phyloP scores from a whole-genome alignment of 2,113 vertebrate species.

The Sylvia atricapilla region DNA sequence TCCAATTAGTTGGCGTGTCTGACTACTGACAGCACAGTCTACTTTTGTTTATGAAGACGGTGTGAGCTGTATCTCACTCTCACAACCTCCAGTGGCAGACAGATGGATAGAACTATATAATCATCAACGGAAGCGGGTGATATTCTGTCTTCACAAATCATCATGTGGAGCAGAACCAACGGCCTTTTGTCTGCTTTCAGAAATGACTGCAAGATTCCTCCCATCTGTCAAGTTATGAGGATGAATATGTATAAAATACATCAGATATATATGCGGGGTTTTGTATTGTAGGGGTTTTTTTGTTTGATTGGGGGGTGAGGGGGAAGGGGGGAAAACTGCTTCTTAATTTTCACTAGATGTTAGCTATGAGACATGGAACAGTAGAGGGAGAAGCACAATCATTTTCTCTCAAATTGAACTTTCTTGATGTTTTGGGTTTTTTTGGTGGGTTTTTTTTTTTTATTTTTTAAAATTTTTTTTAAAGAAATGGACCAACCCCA shows the following conservation, averaged over 20 bases:
- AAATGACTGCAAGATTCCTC: conserved; percentile 76
- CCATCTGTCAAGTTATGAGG: conserved; percentile 79
- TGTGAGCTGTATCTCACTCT: conserved; percentile 79
- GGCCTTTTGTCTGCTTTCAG: conserved; percentile 80
- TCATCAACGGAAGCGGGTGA: conserved; percentile 79
- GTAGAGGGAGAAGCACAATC: conserved; percentile 27
- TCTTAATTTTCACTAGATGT: conserved; percentile 51
- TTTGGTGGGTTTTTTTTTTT: neutral
- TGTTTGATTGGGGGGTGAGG: conserved; percentile 12
- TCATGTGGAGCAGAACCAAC: conserved; percentile 74
- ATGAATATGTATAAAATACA: conserved; percentile 73
- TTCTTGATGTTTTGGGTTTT: neutral
- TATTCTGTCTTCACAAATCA: conserved; percentile 79
- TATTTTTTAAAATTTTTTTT: neutral
- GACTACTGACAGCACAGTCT: conserved; percentile 82
- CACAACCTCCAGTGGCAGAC: conserved; percentile 80
- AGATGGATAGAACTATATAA: conserved; percentile 84
- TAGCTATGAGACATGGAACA: conserved; percentile 37
- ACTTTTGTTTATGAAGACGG: conserved; percentile 82
- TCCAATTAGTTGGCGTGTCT: conserved; percentile 84
- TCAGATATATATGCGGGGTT: conserved; percentile 49
- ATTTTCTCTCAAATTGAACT: conserved; percentile 27
- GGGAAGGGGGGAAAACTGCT: neutral
- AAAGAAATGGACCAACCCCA: neutral
- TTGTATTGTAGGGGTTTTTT: conserved; percentile 14